These are phyloP conservation scores for Phylloscopus whistleri DNA, from an alignment of 2,113 vertebrate species.

Conservation along the genomic window DNA sequence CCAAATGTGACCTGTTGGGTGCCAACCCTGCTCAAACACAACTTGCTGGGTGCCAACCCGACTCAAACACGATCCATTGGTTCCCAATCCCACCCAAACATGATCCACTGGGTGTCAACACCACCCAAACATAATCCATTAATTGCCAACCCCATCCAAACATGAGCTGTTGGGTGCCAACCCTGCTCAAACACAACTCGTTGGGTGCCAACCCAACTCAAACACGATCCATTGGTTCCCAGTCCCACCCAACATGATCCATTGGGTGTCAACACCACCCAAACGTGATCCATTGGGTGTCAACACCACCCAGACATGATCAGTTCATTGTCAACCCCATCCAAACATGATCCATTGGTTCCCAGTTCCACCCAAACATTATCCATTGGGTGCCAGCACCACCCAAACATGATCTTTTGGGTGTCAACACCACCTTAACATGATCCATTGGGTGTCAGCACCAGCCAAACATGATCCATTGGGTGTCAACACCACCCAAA, in stretches of 20 bases:
- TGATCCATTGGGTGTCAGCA: no score
- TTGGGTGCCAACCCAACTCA: no score
- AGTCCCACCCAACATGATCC: no score
- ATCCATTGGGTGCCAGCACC: no score
- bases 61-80: no score
- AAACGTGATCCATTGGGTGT: accelerated
- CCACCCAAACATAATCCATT: background rate
- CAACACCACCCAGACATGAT: background rate
- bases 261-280: background rate
- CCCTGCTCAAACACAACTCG: background rate
- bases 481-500: no score
- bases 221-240: no score
- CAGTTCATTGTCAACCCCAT: accelerated
- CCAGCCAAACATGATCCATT: no score
- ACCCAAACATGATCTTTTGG: accelerated
- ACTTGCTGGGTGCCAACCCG: accelerated
- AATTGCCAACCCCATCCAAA: background rate
- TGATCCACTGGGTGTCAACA: accelerated
- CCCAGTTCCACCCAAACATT: background rate
- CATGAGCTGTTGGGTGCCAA: background rate
- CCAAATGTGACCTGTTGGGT: accelerated
- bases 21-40: accelerated
- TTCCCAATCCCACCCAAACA: no score
- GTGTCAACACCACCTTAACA: no score
- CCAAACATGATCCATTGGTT: no score